A percentile compares a stretch with the other conserved stretches of the same genome.
phyloP scores from a whole-genome alignment of 35 echinoderm and acorn worm genomes.

The Acanthaster planci region DNA sequence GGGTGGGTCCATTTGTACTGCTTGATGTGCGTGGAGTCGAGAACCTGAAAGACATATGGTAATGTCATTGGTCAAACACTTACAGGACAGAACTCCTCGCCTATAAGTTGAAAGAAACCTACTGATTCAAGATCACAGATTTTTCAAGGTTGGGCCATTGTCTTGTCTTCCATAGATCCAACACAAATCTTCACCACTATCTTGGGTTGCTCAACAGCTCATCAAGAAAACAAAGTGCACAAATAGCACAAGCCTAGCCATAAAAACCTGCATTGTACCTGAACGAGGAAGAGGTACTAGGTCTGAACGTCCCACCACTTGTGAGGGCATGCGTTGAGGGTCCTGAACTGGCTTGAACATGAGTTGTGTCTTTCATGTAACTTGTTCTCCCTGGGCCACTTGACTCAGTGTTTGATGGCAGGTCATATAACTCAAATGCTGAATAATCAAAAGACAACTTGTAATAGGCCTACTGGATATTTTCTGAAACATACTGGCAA shows the following conservation, averaged over 20 bases:
- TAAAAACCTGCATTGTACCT: background rate
- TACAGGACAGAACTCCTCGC: too few species aligned
- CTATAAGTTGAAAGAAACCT: too few species aligned
- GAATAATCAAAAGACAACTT: background rate
- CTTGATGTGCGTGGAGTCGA: constrained; percentile 31
- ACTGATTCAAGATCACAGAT: too few species aligned
- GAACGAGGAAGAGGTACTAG: background rate
- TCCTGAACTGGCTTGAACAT: background rate
- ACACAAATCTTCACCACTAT: too few species aligned
- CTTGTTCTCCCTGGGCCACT: background rate
- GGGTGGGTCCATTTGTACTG: constrained; percentile 30
- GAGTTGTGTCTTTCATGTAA: background rate
- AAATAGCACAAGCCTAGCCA: too few species aligned
- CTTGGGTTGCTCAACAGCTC: too few species aligned
- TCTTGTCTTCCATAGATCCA: too few species aligned
- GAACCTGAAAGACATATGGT: background rate
- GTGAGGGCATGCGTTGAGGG: background rate
- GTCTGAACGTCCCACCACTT: background rate
- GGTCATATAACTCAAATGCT: constrained; percentile 1
- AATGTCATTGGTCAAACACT: too few species aligned
- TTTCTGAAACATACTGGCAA: too few species aligned
- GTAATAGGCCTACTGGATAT: too few species aligned
- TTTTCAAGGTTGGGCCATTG: too few species aligned
- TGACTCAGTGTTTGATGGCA: background rate
- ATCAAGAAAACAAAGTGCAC: too few species aligned